phyloP scores from a whole-genome alignment of 2,888 invertebrate genomes.

The Anthophora plumipes region DNA sequence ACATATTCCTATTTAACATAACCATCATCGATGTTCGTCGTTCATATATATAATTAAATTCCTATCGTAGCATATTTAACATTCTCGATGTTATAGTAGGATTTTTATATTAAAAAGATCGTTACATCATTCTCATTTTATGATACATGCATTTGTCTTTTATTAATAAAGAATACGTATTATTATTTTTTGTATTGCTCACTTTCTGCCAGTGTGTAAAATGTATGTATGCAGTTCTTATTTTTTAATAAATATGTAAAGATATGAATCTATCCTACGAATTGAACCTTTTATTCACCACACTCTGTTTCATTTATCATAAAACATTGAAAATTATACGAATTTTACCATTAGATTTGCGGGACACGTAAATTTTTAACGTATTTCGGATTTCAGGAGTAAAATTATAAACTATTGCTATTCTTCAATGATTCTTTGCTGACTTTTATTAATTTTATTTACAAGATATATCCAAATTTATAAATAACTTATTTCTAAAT shows the following conservation, averaged over 20 bases:
- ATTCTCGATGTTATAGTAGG: background rate
- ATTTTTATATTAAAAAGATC: background rate
- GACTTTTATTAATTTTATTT: no score
- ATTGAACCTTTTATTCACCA: background rate
- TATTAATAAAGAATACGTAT: background rate
- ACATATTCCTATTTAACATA: slow-evolving; percentile 10
- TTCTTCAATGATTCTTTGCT: no score
- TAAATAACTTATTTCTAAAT: no score
- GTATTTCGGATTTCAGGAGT: no score
- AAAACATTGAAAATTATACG: no score
- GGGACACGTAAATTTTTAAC: no score
- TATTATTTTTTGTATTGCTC: background rate
- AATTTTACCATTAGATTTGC: no score
- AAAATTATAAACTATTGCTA: no score
- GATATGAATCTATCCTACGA: background rate
- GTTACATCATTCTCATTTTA: slow-evolving; percentile 11
- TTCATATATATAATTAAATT: background rate
- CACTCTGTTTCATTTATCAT: no score
- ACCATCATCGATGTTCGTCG: background rate
- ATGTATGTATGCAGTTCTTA: slow-evolving; percentile 13
- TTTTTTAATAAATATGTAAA: slow-evolving; percentile 24
- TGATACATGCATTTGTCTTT: background rate
- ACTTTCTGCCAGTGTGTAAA: slow-evolving; percentile 13
- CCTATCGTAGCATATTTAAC: slow-evolving; percentile 7
- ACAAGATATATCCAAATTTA: no score